Conservation (phyloP, 2,113 vertebrate species). For the Pseudorasbora parva region DNA sequence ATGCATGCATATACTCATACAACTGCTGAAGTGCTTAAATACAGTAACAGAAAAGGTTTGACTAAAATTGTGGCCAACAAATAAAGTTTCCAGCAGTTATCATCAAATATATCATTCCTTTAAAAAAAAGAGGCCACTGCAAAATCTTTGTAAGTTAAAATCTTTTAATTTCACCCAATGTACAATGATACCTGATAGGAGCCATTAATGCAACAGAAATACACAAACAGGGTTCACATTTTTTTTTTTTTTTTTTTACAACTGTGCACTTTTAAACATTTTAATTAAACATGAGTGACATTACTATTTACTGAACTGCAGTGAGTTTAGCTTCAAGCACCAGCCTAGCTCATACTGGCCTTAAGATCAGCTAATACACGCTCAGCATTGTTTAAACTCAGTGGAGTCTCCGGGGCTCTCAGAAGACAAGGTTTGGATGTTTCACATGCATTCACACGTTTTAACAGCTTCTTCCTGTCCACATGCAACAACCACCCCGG, state of each 20-base stretch:
- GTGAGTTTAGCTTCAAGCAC: not conserved
- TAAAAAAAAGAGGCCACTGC: not conserved
- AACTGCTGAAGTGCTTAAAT: no score
- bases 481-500: not conserved
- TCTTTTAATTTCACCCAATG: not conserved
- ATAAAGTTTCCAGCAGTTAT: no score
- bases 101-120: not conserved
- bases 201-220: not conserved
- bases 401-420: not conserved
- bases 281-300: not conserved
- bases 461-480: not conserved
- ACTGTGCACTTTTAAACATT: not conserved
- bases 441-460: constrained; percentile 16
- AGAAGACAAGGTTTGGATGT: not conserved
- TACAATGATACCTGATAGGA: not conserved
- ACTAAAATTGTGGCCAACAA: no score
- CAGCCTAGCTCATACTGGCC: not conserved
- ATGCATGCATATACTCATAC: no score
- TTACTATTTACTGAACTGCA: not conserved
- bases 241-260: no score
- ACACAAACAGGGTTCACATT: not conserved
- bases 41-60: no score
- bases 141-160: not conserved
- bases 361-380: not conserved
- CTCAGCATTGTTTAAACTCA: not conserved